A percentile compares a stretch with the other conserved stretches of the same genome.
Evolutionary conservation across 2,888 invertebrate genomes (phyloP).

Genomic region (Protula sp.): DNA sequence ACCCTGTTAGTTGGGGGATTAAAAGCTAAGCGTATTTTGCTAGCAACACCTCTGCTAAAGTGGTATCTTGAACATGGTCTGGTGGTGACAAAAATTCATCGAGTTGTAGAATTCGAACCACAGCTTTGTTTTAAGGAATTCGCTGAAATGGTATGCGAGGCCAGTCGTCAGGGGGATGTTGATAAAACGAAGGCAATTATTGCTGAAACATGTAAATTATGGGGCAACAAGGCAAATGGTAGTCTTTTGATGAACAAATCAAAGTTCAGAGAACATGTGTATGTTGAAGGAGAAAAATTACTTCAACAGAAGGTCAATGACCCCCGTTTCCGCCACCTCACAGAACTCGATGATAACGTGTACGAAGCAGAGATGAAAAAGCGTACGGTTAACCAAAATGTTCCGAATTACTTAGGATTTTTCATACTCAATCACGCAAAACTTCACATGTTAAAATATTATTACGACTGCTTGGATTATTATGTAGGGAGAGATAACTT

Average conservation of each 20-base stretch:
- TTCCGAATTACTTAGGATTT: neutral
- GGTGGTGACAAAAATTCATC: neutral
- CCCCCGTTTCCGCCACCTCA: neutral
- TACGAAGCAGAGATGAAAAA: neutral
- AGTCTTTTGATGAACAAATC: constrained; percentile 20
- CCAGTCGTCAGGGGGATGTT: constrained; percentile 15
- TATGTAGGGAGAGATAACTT: neutral
- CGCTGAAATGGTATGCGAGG: constrained; percentile 8
- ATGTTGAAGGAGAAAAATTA: neutral
- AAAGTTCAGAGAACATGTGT: neutral
- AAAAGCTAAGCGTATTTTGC: neutral
- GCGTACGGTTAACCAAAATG: neutral
- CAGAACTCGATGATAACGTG: neutral
- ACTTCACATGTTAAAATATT: neutral
- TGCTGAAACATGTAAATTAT: constrained; percentile 17
- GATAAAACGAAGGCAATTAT: constrained; percentile 12
- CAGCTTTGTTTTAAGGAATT: neutral
- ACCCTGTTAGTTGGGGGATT: constrained; percentile 1
- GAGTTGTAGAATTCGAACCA: neutral
- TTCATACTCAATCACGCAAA: neutral
- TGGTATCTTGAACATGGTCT: constrained; percentile 2
- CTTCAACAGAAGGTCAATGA: neutral
- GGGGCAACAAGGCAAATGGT: constrained; percentile 20
- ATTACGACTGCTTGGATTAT: neutral
- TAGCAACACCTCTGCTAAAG: neutral